A percentile compares a stretch with the other conserved stretches of the same genome.
Conservation (phyloP, 2,113 vertebrate species). For the Clarias magur region DNA sequence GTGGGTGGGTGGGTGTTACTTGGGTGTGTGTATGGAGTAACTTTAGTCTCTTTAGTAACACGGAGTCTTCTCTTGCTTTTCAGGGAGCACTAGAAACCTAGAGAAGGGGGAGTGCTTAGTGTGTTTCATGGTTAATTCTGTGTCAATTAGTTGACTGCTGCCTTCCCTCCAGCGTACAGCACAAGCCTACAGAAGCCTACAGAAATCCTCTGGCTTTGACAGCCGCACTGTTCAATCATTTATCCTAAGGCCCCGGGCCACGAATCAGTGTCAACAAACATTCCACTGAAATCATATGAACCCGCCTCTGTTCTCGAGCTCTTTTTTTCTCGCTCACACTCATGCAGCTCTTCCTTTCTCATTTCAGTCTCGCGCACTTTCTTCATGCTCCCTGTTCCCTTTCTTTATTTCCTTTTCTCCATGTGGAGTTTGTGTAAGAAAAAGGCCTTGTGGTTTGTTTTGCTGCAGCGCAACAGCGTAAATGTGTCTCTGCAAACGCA, state of each 20-base stretch:
- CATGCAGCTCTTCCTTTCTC: constrained; percentile 39
- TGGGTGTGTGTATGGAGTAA: constrained; percentile 38
- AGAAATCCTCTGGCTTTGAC: constrained; percentile 91
- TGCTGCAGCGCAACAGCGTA: background rate
- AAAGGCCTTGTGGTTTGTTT: constrained; percentile 14
- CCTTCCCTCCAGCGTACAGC: constrained; percentile 93
- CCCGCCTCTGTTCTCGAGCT: constrained; percentile 76
- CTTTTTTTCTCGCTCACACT: constrained; percentile 25
- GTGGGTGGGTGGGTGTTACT: constrained; percentile 22
- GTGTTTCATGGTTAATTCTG: constrained; percentile 99
- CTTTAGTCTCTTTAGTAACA: constrained; percentile 56
- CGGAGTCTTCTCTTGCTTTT: constrained; percentile 58
- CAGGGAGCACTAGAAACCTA: constrained; percentile 65
- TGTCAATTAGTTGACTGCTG: constrained; percentile 99
- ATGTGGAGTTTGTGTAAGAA: constrained; percentile 28
- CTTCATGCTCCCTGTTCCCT: constrained; percentile 25
- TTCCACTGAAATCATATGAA: constrained; percentile 92
- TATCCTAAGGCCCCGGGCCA: constrained; percentile 86
- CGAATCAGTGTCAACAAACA: constrained; percentile 92
- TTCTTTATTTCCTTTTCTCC: constrained; percentile 32
- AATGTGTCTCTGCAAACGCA: background rate
- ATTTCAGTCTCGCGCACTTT: constrained; percentile 25
- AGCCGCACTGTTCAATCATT: constrained; percentile 95
- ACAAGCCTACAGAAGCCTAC: constrained; percentile 85
- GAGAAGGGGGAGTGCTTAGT: constrained; percentile 85